Evolutionary conservation across 2,888 invertebrate genomes (phyloP).

Genomic region (Morpho deidamia): DNA sequence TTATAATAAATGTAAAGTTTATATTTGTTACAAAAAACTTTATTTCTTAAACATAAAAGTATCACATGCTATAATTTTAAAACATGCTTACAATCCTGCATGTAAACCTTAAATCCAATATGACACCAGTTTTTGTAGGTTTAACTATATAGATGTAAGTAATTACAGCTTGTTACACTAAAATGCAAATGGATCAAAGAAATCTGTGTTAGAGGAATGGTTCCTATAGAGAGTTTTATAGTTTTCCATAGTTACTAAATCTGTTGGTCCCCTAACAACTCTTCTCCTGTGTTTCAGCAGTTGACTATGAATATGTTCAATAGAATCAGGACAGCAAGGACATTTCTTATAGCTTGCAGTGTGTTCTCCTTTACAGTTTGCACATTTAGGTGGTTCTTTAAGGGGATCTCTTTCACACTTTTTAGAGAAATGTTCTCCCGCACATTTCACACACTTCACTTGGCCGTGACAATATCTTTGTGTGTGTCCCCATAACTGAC

Average conservation of each 20-base stretch:
- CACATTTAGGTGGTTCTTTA: slow-evolving; percentile 43
- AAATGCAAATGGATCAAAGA: too few relatives aligned
- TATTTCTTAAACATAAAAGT: slow-evolving; percentile 4
- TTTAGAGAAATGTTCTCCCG: slow-evolving; percentile 46
- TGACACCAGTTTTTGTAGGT: too few relatives aligned
- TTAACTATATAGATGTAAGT: too few relatives aligned
- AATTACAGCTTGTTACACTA: too few relatives aligned
- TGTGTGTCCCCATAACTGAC: slow-evolving; percentile 62
- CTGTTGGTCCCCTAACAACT: neutral
- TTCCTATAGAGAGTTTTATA: slow-evolving; percentile 13
- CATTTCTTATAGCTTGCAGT: slow-evolving; percentile 50
- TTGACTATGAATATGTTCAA: slow-evolving; percentile 7
- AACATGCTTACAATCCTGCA: neutral
- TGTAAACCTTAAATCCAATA: too few relatives aligned
- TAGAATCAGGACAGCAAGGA: slow-evolving; percentile 23
- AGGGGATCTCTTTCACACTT: slow-evolving; percentile 38
- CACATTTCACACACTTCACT: slow-evolving; percentile 58
- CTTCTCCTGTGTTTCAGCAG: slow-evolving; percentile 1
- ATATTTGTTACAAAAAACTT: neutral
- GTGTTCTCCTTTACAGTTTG: slow-evolving; percentile 48
- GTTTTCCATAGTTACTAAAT: slow-evolving; percentile 15
- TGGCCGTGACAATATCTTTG: slow-evolving; percentile 50
- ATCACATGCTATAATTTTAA: neutral
- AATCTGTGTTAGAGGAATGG: neutral
- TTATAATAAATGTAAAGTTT: neutral